These are phyloP conservation scores for Hestina assimilis DNA, from an alignment of 1,140 invertebrate genomes.

Conservation along the genomic window DNA sequence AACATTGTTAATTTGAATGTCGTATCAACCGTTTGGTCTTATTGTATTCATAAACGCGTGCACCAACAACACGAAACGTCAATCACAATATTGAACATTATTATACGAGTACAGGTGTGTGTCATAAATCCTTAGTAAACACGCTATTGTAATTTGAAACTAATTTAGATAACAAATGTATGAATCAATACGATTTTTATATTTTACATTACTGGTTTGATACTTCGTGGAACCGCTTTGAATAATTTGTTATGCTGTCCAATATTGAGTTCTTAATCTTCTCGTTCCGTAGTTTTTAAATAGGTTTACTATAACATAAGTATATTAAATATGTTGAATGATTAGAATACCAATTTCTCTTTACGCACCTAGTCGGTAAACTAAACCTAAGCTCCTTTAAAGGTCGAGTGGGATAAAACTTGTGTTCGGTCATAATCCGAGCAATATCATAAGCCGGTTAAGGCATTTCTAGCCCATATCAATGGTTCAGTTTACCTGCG, in stretches of 20 bases:
- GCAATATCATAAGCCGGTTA: constrained; percentile 63
- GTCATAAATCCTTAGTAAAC: constrained; percentile 24
- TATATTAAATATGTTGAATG: background rate
- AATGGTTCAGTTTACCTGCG: constrained; percentile 58
- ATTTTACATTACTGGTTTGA: constrained; percentile 1
- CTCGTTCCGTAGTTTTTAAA: background rate
- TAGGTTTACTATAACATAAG: background rate
- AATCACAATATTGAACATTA: constrained; percentile 18
- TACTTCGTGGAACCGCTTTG: constrained; percentile 3
- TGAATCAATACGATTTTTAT: constrained; percentile 22
- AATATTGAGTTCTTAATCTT: background rate
- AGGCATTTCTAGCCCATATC: constrained; percentile 59
- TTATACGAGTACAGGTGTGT: constrained; percentile 15
- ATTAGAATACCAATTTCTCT: background rate
- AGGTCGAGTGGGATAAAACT: constrained; percentile 44
- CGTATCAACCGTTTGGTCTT: constrained; percentile 7
- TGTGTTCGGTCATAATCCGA: constrained; percentile 46
- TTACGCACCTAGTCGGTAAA: constrained; percentile 1
- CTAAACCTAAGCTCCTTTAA: constrained; percentile 42
- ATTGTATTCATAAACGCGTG: constrained; percentile 12
- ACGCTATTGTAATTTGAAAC: constrained; percentile 21
- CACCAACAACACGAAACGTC: constrained; percentile 17
- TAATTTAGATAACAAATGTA: constrained; percentile 29
- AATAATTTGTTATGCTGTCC: background rate
- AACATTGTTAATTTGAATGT: constrained; percentile 7